Percentiles rank a stretch among this genome's conserved stretches.
Conservation (phyloP, 2,888 invertebrate genomes). For the Toxonevra muliebris region DNA sequence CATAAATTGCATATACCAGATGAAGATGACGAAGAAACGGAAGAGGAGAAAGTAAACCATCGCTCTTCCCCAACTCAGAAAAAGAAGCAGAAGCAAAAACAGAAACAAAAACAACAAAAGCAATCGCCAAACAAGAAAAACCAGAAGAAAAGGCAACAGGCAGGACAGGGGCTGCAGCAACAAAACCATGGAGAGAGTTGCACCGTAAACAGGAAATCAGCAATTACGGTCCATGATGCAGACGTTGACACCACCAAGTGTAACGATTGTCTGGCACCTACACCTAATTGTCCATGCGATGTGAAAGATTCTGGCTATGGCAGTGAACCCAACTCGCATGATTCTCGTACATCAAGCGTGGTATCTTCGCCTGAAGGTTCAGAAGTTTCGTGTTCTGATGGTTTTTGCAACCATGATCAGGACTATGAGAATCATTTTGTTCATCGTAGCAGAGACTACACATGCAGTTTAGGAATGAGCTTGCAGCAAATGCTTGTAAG, state of each 20-base stretch:
- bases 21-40: slow-evolving; percentile 24
- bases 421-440: slow-evolving; percentile 42
- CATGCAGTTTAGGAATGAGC: slow-evolving; percentile 55
- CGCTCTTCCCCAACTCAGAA: slow-evolving; percentile 31
- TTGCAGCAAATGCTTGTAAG: slow-evolving; percentile 83
- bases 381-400: slow-evolving; percentile 88
- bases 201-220: slow-evolving; percentile 17
- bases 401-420: slow-evolving; percentile 81
- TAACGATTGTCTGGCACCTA: slow-evolving; percentile 53
- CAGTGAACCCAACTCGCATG: slow-evolving; percentile 74
- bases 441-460: slow-evolving; percentile 13
- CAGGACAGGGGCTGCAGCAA: slow-evolving; percentile 20
- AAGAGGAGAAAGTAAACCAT: slow-evolving; percentile 32
- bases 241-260: slow-evolving; percentile 46
- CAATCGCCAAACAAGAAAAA: slow-evolving; percentile 20
- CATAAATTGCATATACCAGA: slow-evolving; percentile 7
- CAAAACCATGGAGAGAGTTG: slow-evolving; percentile 22
- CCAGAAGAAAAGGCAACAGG: slow-evolving; percentile 20
- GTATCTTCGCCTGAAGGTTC: slow-evolving; percentile 89
- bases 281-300: slow-evolving; percentile 66
- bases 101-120: slow-evolving; percentile 37
- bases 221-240: slow-evolving; percentile 17
- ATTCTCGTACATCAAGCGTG: slow-evolving; percentile 77
- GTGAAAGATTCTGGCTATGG: slow-evolving; percentile 84
- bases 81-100: slow-evolving; percentile 48